phyloP scores from a whole-genome alignment of 2,797 vertebrate species.

The Triplophysa yarkandensis region DNA sequence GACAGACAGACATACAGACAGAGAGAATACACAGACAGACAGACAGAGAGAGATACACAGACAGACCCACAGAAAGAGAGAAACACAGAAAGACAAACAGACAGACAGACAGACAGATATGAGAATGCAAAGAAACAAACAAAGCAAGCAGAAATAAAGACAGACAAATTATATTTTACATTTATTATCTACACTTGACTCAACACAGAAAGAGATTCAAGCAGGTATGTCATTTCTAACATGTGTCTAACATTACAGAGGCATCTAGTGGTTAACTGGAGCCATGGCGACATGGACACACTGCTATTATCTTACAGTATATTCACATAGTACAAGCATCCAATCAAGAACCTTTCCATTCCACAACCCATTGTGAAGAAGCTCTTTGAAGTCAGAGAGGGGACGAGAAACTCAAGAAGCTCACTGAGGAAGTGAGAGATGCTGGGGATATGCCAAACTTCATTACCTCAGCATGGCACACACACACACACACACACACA shows the following conservation, averaged over 20 bases:
- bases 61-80: neutral
- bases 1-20: neutral
- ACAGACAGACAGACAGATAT: neutral
- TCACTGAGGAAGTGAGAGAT: slow-evolving; percentile 19
- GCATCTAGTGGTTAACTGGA: slow-evolving; percentile 47
- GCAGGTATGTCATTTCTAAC: neutral
- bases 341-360: slow-evolving; percentile 32
- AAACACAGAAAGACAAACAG: neutral
- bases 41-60: neutral
- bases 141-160: neutral
- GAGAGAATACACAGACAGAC: neutral
- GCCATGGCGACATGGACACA: slow-evolving; percentile 22
- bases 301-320: slow-evolving; percentile 10
- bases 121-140: neutral
- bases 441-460: slow-evolving; percentile 44
- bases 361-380: slow-evolving; percentile 29
- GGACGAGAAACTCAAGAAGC: slow-evolving; percentile 31
- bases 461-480: slow-evolving; percentile 44
- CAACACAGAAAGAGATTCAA: neutral
- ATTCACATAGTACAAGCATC: slow-evolving; percentile 26
- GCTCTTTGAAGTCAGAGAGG: slow-evolving; percentile 39
- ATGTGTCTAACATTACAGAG: slow-evolving; percentile 42
- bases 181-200: neutral
- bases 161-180: too few species aligned
- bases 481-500: slow-evolving; percentile 14